A percentile compares a stretch with the other conserved stretches of the same genome.
phyloP scores from a whole-genome alignment of 2,888 invertebrate species.

The Leptothorax acervorum region DNA sequence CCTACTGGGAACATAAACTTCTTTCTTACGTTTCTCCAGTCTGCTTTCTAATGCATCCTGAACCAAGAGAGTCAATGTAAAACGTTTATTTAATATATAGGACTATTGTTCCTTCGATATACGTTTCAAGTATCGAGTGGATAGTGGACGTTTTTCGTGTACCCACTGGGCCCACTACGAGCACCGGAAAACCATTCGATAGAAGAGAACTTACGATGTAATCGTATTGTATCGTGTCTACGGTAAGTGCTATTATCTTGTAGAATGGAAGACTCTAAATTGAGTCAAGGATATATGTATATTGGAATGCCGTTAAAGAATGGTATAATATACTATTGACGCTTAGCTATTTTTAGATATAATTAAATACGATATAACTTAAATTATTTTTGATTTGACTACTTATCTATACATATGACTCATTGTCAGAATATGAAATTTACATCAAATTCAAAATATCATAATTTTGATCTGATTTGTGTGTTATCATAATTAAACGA shows the following conservation, averaged over 20 bases:
- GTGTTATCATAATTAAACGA: background rate
- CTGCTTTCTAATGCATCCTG: slow-evolving; percentile 93
- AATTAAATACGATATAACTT: background rate
- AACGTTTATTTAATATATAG: slow-evolving; percentile 36
- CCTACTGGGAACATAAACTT: slow-evolving; percentile 92
- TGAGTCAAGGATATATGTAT: slow-evolving; percentile 11
- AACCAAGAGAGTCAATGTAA: slow-evolving; percentile 17
- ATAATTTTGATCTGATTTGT: background rate
- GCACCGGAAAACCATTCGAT: slow-evolving; percentile 89
- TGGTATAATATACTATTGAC: background rate
- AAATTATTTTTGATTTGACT: slow-evolving; percentile 33
- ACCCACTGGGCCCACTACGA: slow-evolving; percentile 95
- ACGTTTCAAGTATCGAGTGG: slow-evolving; percentile 86
- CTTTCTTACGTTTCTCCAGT: slow-evolving; percentile 96
- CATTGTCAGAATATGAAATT: background rate
- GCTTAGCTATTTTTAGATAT: background rate
- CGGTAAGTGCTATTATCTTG: slow-evolving; percentile 94
- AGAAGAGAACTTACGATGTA: slow-evolving; percentile 90
- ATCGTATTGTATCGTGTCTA: slow-evolving; percentile 95
- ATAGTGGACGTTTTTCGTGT: slow-evolving; percentile 95
- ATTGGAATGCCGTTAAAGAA: background rate
- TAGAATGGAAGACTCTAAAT: slow-evolving; percentile 90
- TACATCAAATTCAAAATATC: background rate
- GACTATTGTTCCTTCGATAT: slow-evolving; percentile 31
- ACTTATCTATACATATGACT: background rate